phyloP scores from a whole-genome alignment of 1,140 invertebrate genomes.

The Lasaia peninsularis region DNA sequence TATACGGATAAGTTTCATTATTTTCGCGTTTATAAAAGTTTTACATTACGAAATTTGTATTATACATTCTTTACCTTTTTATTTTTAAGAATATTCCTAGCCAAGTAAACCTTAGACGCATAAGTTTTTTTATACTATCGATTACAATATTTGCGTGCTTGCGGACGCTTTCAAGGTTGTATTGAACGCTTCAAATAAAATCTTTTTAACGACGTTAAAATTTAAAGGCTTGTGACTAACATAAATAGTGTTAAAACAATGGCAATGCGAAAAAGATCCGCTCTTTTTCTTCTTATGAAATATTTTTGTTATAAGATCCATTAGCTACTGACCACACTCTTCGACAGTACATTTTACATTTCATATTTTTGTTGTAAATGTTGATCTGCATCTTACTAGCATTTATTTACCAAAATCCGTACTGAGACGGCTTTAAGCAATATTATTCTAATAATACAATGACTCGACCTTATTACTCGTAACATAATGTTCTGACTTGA shows the following conservation, averaged over 20 bases:
- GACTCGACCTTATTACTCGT: neutral
- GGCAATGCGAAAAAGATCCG: constrained; percentile 31
- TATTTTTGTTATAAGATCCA: neutral
- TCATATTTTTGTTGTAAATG: neutral
- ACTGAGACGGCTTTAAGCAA: no score
- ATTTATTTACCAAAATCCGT: neutral
- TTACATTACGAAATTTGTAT: neutral
- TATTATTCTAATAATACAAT: no score
- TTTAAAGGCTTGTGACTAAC: constrained; percentile 64
- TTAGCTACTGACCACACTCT: neutral
- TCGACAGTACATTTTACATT: neutral
- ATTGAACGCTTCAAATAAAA: constrained; percentile 28
- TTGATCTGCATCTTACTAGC: neutral
- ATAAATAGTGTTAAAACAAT: constrained; percentile 33
- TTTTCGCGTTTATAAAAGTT: constrained; percentile 1
- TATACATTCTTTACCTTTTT: neutral
- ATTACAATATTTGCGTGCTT: constrained; percentile 17
- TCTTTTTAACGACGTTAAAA: constrained; percentile 25
- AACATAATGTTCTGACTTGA: no score
- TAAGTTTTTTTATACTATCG: constrained; percentile 13
- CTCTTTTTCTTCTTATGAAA: constrained; percentile 1
- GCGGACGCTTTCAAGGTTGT: constrained; percentile 27
- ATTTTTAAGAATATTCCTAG: neutral
- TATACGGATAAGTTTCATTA: neutral
- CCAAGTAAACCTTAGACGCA: neutral